Evolutionary conservation across 2,113 vertebrate genomes (phyloP).

Genomic region (Nibea coibor): DNA sequence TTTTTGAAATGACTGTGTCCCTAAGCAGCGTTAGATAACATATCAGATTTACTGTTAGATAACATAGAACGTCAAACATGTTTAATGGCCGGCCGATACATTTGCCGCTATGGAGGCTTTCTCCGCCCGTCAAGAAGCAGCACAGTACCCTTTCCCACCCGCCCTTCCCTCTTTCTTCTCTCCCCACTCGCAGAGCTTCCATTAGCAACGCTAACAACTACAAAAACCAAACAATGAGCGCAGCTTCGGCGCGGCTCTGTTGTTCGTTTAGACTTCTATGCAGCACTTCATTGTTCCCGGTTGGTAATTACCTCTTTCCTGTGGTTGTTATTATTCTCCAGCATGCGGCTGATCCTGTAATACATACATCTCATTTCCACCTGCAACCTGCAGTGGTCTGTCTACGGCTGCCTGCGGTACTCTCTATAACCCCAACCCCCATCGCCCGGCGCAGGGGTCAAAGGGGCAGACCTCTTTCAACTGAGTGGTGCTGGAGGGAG

Average conservation of each 20-base stretch:
- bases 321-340: slow-evolving; percentile 69
- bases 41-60: slow-evolving; percentile 45
- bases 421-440: slow-evolving; percentile 24
- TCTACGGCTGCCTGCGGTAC: slow-evolving; percentile 1
- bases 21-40: slow-evolving; percentile 38
- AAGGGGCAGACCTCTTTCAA: slow-evolving; percentile 50
- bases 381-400: slow-evolving; percentile 65
- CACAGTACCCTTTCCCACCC: not conserved
- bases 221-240: slow-evolving; percentile 44
- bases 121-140: not conserved
- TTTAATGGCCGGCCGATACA: slow-evolving; percentile 16
- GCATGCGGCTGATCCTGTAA: slow-evolving; percentile 69
- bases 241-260: slow-evolving; percentile 18
- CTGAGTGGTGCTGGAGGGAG: slow-evolving; percentile 14
- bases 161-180: not conserved
- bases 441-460: slow-evolving; percentile 57
- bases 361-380: slow-evolving; percentile 73
- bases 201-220: slow-evolving; percentile 39
- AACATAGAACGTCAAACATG: slow-evolving; percentile 45
- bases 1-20: slow-evolving; percentile 33
- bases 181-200: not conserved
- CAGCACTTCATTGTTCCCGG: slow-evolving; percentile 28
- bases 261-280: slow-evolving; percentile 17
- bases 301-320: slow-evolving; percentile 72
- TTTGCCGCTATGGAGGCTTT: slow-evolving; percentile 20